Evolutionary conservation across 2,113 vertebrate species (phyloP).

Genomic region (Corydoras sp.): DNA sequence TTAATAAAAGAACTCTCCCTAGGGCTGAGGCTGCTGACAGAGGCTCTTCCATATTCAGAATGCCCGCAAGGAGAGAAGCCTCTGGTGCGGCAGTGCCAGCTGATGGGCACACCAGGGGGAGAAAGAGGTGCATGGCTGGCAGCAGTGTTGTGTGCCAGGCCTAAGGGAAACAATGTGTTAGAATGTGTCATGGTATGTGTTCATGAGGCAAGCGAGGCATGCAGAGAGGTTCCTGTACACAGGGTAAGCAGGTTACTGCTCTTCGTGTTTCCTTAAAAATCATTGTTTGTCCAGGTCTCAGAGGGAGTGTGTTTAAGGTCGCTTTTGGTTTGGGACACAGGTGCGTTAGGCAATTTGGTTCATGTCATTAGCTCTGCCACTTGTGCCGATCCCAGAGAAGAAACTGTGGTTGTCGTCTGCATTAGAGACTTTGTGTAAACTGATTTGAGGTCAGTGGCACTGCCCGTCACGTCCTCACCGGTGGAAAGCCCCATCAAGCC

Average conservation of each 20-base stretch:
- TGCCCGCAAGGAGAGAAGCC: constrained; percentile 22
- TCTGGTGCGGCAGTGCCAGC: constrained; percentile 10
- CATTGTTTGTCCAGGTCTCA: constrained; percentile 37
- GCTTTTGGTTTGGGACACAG: constrained; percentile 24
- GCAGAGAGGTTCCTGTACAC: not conserved
- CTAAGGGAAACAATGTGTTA: constrained; percentile 27
- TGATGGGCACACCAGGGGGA: constrained; percentile 23
- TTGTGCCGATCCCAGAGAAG: constrained; percentile 12
- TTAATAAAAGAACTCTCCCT: constrained; percentile 27
- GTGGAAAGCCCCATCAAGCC: constrained; percentile 41
- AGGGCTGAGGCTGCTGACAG: constrained; percentile 22
- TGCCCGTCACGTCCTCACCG: constrained; percentile 26
- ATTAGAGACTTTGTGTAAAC: constrained; percentile 3
- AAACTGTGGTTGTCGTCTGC: constrained; percentile 12
- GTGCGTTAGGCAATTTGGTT: constrained; percentile 33
- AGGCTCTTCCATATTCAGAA: constrained; percentile 26
- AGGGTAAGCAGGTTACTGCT: not conserved
- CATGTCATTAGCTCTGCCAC: constrained; percentile 4
- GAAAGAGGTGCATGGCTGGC: constrained; percentile 13
- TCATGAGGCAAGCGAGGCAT: not conserved
- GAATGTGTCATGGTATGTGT: constrained; percentile 17
- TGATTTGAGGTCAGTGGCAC: constrained; percentile 28
- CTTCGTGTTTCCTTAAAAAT: constrained; percentile 9
- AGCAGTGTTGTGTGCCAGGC: constrained; percentile 20
- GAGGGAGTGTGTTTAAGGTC: constrained; percentile 26